A percentile compares a stretch with the other conserved stretches of the same genome.
Conservation (phyloP, 2,888 invertebrate genomes). For the Idaea straminata region DNA sequence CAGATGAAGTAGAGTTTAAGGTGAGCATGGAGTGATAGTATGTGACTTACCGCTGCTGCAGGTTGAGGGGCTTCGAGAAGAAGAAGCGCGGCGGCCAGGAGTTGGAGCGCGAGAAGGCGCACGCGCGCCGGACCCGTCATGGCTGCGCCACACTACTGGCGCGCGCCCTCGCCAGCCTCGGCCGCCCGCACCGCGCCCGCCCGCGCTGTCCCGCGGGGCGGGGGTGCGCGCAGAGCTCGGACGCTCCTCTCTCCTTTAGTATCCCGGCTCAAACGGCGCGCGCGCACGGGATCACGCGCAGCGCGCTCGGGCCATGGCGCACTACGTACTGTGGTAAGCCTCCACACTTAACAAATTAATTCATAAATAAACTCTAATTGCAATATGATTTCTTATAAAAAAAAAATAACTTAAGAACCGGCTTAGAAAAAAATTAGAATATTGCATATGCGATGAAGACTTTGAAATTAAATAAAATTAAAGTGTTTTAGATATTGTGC, state of each 20-base stretch:
- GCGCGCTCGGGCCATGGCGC: constrained; percentile 77
- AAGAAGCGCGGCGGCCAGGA: constrained; percentile 60
- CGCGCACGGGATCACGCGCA: constrained; percentile 77
- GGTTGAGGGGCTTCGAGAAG: constrained; percentile 50
- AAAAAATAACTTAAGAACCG: no score
- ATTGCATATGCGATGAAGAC: no score
- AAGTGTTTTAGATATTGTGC: constrained; percentile 9
- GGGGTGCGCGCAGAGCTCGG: constrained; percentile 56
- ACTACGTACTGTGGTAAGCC: constrained; percentile 73
- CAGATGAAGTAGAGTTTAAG: constrained; percentile 13
- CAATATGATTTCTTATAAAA: no score
- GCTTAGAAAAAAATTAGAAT: no score
- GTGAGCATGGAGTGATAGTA: constrained; percentile 12
- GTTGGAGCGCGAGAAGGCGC: constrained; percentile 61
- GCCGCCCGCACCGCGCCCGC: constrained; percentile 40
- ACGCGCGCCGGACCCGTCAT: constrained; percentile 78
- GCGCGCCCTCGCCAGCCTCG: constrained; percentile 56
- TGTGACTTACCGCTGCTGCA: constrained; percentile 63
- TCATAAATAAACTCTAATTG: background rate
- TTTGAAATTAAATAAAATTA: constrained; percentile 3
- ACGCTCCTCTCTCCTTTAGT: constrained; percentile 72
- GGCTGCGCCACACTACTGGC: constrained; percentile 76
- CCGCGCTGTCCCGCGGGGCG: constrained; percentile 49
- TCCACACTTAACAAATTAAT: constrained; percentile 9
- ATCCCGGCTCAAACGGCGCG: constrained; percentile 77